Conservation (phyloP, 2,888 invertebrate species). For the Julus scanicus region DNA sequence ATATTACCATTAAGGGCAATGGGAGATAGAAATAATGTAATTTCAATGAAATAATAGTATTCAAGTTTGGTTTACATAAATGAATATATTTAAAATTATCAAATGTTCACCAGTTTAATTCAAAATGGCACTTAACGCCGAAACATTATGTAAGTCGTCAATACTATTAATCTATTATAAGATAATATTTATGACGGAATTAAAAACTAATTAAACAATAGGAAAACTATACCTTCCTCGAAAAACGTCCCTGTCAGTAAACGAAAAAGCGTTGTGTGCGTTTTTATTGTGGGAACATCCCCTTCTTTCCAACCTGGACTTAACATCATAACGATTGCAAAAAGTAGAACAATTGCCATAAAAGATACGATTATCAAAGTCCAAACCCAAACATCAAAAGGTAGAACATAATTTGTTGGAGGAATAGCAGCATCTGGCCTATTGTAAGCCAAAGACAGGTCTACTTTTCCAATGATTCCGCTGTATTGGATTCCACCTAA, state of each 20-base stretch:
- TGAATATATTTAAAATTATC: too few species aligned
- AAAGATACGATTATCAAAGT: not conserved
- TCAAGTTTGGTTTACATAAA: too few species aligned
- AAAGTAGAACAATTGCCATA: not conserved
- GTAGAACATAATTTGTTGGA: slow-evolving; percentile 45
- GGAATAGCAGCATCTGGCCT: slow-evolving; percentile 31
- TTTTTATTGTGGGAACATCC: not conserved
- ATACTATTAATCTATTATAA: too few species aligned
- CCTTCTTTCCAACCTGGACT: slow-evolving; percentile 35
- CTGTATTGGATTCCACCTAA: slow-evolving; percentile 37
- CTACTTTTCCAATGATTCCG: slow-evolving; percentile 10
- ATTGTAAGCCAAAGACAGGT: slow-evolving; percentile 37
- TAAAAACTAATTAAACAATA: not conserved
- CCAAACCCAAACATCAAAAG: slow-evolving; percentile 36
- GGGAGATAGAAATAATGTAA: too few species aligned
- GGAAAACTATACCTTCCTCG: not conserved
- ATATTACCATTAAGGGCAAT: too few species aligned
- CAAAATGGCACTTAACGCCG: too few species aligned
- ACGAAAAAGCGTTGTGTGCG: slow-evolving; percentile 14
- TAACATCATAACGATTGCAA: slow-evolving; percentile 23
- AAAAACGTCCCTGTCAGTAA: slow-evolving; percentile 41
- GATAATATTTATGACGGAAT: too few species aligned
- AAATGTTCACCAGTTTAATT: too few species aligned
- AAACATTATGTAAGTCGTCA: too few species aligned
- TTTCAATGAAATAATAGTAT: too few species aligned